Evolutionary conservation across 2,113 vertebrate species (phyloP).

Genomic region (Embiotoca jacksoni): DNA sequence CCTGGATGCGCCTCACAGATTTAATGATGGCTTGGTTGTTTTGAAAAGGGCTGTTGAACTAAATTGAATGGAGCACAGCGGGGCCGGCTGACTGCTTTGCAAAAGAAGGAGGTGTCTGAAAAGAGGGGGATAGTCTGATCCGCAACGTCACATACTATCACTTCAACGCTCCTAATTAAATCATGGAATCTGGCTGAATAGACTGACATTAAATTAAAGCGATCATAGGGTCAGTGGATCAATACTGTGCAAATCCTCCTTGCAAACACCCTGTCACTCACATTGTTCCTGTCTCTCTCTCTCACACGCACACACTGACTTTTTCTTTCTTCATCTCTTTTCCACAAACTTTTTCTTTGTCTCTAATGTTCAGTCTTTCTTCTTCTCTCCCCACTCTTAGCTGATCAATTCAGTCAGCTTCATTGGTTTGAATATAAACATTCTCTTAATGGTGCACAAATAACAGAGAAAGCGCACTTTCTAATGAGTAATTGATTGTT

Average conservation of each 20-base stretch:
- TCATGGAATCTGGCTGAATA: slow-evolving; percentile 48
- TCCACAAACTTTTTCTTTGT: slow-evolving; percentile 1
- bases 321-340: background rate
- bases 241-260: slow-evolving; percentile 54
- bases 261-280: slow-evolving; percentile 29
- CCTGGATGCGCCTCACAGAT: slow-evolving; percentile 27
- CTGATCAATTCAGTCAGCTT: too few species aligned
- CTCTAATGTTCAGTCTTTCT: too few species aligned
- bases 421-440: too few species aligned
- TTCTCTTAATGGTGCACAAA: too few species aligned
- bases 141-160: slow-evolving; percentile 6
- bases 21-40: slow-evolving; percentile 59
- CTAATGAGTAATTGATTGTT: too few species aligned
- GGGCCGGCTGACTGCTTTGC: slow-evolving; percentile 2
- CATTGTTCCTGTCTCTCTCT: slow-evolving; percentile 1
- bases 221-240: slow-evolving; percentile 66
- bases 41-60: slow-evolving; percentile 45
- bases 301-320: background rate
- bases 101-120: slow-evolving; percentile 21
- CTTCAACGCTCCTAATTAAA: slow-evolving; percentile 58
- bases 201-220: slow-evolving; percentile 68
- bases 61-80: slow-evolving; percentile 33
- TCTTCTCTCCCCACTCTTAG: too few species aligned
- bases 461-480: too few species aligned
- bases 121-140: slow-evolving; percentile 28